Evolutionary conservation across 2,888 invertebrate genomes (phyloP), one percentile per base, ranked within the genome.

Genomic region (Buathra laborator): DNA sequence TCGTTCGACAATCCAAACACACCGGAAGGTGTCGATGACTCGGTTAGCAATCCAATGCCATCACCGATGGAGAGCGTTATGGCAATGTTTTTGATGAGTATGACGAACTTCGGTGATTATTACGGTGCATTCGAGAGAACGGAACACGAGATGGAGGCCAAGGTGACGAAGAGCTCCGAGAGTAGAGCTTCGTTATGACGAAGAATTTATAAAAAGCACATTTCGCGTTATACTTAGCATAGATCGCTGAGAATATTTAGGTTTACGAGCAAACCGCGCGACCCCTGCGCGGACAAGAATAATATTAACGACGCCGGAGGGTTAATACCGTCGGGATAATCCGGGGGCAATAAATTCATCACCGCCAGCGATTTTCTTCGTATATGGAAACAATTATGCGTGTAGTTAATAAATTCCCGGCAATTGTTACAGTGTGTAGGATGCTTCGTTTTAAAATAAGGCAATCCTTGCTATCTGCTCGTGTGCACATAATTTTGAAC

Each of bases 61-160:
- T 97, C 98, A 37, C 98, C 99, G 0, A 97, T 97, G 94, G 99
- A 99, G 94, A 98, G 99, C 16, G 96, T 99, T 48, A 98, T 99
- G 96, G 98, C 98, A 0, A 99, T 99, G 98, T 99, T 99, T 93
- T 96, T 99, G 77, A 99, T 99, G 98, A 99, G 99, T 0, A 95
- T 99, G 90, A 98, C 99, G 1, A 99, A 99, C 89, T 99, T 99
- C 94, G 98, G 98, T 0, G 98, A 98, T 92, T 98, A 99, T 93
- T 99, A 98, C 92, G 96, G 96, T 46, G 98, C 98, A 0, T 98
- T 99, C 93, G 97, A 97, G 87, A 96, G 97, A 88, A 98, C 99
- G 0, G 97, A 97, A 90, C 98, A 99, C 93, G 98, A 98, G 93
- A 96, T 96, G 86, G 97, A 98, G 91, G 98, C 98, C 14, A 99